These are phyloP conservation scores for Sciurus carolinensis DNA, from an alignment of 2,797 vertebrate species.

Conservation along the genomic window DNA sequence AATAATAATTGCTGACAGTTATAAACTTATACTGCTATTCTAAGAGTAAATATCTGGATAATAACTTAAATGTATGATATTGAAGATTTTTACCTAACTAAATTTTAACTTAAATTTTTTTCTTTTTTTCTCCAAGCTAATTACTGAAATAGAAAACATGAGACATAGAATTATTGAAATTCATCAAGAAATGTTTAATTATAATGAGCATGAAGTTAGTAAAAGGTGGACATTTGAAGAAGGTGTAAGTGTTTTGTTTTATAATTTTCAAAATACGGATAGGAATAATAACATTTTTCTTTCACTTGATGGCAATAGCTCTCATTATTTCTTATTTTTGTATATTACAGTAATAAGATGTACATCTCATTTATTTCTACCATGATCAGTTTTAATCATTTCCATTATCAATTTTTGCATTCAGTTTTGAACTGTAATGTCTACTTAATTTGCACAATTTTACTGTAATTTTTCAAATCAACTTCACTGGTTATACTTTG, in stretches of 20 bases:
- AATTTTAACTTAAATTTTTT: neutral
- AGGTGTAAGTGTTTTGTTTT: conserved; percentile 92
- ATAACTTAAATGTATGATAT: conserved; percentile 45
- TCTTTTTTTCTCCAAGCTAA: conserved; percentile 90
- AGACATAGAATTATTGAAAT: conserved; percentile 97
- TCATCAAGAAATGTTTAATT: conserved; percentile 98
- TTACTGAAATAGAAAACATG: conserved; percentile 99
- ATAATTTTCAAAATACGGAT: conserved; percentile 52
- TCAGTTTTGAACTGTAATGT: conserved; percentile 22
- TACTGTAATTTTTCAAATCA: conserved; percentile 7
- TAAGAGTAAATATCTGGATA: conserved; percentile 52
- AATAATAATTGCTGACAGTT: conserved; percentile 32
- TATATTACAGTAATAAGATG: neutral
- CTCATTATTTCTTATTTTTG: neutral
- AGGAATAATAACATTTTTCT: conserved; percentile 62
- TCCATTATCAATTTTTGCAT: neutral
- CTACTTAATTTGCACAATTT: conserved; percentile 3
- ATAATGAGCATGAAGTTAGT: conserved; percentile 99
- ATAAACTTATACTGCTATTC: neutral
- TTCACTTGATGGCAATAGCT: conserved; percentile 11
- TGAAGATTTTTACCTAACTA: conserved; percentile 59
- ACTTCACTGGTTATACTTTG: neutral
- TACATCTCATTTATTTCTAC: neutral
- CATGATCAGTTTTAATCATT: no score
- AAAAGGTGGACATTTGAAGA: conserved; percentile 99